Evolutionary conservation across 2,888 invertebrate genomes (phyloP).

Genomic region (Cacoxenus indagator): DNA sequence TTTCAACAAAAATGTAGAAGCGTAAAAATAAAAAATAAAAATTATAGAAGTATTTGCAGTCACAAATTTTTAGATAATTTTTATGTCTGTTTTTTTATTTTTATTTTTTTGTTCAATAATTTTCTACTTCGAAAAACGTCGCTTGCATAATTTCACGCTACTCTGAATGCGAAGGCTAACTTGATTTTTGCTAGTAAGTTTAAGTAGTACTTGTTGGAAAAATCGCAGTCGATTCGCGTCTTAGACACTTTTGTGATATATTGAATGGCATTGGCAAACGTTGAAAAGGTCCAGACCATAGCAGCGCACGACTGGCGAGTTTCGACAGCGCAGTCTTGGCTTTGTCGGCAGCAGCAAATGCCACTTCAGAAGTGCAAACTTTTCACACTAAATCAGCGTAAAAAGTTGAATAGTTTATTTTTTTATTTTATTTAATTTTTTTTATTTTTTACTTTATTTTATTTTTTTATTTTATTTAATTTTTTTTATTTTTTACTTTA

Average conservation of each 20-base stretch:
- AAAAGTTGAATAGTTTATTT: constrained; percentile 44
- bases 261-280: constrained; percentile 56
- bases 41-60: too few relatives aligned
- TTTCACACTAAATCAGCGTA: constrained; percentile 58
- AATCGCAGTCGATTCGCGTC: not conserved
- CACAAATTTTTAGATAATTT: too few relatives aligned
- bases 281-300: constrained; percentile 29
- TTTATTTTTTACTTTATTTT: too few relatives aligned
- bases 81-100: not conserved
- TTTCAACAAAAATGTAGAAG: too few relatives aligned
- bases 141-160: constrained; percentile 6
- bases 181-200: not conserved
- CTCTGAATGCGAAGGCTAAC: not conserved
- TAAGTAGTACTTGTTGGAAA: not conserved
- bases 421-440: too few relatives aligned
- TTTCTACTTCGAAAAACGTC: not conserved
- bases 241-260: constrained; percentile 51
- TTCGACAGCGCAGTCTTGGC: not conserved
- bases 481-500: constrained; percentile 35
- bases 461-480: too few relatives aligned
- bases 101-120: not conserved
- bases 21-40: too few relatives aligned
- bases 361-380: constrained; percentile 39
- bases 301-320: not conserved
- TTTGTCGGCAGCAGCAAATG: not conserved